phyloP scores from a whole-genome alignment of 2,113 vertebrate genomes.

The Misgurnus mizolepis region DNA sequence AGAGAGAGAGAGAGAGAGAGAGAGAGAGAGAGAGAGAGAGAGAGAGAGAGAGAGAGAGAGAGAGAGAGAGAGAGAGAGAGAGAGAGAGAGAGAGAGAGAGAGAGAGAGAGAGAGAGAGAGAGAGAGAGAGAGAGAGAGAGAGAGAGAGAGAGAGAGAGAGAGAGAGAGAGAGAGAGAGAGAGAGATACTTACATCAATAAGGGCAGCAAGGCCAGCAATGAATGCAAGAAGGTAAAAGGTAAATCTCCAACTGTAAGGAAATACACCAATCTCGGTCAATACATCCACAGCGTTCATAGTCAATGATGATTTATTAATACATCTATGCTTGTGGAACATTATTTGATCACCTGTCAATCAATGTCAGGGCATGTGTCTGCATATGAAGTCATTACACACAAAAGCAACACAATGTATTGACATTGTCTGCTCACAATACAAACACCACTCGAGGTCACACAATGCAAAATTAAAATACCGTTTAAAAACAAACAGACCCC shows the following conservation, averaged over 20 bases:
- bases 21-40: too few relatives aligned
- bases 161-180: too few relatives aligned
- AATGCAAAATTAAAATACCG: neutral
- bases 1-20: too few relatives aligned
- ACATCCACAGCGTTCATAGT: neutral
- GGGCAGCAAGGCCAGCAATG: slow-evolving; percentile 88
- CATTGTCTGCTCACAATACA: slow-evolving; percentile 2
- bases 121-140: too few relatives aligned
- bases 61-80: too few relatives aligned
- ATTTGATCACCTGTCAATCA: neutral
- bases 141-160: too few relatives aligned
- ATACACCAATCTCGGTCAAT: slow-evolving; percentile 11
- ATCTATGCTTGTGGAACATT: neutral
- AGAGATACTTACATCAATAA: slow-evolving; percentile 86
- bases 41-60: too few relatives aligned
- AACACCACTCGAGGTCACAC: slow-evolving; percentile 7
- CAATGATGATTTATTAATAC: neutral
- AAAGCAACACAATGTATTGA: neutral
- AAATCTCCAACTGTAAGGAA: slow-evolving; percentile 93
- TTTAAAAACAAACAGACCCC: neutral
- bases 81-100: too few relatives aligned
- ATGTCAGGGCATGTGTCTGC: neutral
- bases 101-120: too few relatives aligned
- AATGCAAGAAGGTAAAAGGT: slow-evolving; percentile 97
- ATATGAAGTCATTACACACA: neutral